A percentile compares a stretch with the other conserved stretches of the same genome.
phyloP scores from a whole-genome alignment of 2,113 vertebrate species.

The Jaculus jaculus region DNA sequence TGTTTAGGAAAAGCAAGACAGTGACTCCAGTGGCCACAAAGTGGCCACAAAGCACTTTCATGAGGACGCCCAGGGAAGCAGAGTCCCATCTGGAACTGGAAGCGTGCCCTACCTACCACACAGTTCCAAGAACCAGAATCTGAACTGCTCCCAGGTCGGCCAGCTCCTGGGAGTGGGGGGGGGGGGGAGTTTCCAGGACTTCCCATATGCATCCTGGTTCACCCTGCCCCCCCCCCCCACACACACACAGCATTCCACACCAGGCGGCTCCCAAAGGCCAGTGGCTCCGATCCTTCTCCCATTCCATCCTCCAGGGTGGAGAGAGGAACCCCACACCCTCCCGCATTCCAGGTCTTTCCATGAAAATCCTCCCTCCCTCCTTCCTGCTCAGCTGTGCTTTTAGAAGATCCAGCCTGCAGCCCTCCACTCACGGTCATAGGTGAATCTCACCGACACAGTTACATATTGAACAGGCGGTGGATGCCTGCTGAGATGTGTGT shows the following conservation, averaged over 20 bases:
- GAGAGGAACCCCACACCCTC: fast-evolving
- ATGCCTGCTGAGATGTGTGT: neutral
- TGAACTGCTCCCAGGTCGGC: neutral
- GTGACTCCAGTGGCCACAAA: neutral
- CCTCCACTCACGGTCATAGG: neutral
- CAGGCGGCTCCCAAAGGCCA: neutral
- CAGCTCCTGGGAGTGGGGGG: neutral
- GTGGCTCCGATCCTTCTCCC: neutral
- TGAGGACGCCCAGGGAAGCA: neutral
- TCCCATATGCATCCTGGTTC: neutral
- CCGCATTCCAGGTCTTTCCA: neutral
- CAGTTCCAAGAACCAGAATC: neutral
- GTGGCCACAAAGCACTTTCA: neutral
- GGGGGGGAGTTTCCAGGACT: neutral
- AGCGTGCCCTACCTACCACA: neutral
- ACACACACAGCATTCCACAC: too few relatives aligned
- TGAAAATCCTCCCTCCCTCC: neutral
- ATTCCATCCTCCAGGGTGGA: neutral
- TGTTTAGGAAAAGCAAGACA: slow-evolving; percentile 28
- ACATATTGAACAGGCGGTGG: neutral
- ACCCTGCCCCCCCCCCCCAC: too few relatives aligned
- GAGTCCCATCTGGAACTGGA: neutral
- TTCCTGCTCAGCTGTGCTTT: neutral
- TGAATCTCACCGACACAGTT: neutral
- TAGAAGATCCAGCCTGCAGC: neutral